phyloP scores from a whole-genome alignment of 2,113 vertebrate genomes.

The Ochotona curzoniae region DNA sequence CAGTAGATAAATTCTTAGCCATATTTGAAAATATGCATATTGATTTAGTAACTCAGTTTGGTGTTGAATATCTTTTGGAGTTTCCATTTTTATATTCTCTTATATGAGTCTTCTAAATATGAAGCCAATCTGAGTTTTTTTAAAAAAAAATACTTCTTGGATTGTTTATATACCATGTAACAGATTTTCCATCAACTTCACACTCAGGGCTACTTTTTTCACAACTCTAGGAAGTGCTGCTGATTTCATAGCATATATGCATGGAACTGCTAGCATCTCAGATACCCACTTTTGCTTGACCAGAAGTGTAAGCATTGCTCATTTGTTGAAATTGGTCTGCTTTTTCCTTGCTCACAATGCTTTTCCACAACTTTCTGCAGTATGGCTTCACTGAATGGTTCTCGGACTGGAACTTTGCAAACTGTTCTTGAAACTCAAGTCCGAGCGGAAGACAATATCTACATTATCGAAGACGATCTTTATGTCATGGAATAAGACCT shows the following conservation, averaged over 20 bases:
- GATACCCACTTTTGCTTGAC: not conserved
- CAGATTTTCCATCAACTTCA: not conserved
- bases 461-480: constrained; percentile 48
- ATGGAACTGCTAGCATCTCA: not conserved
- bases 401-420: not conserved
- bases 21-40: not conserved
- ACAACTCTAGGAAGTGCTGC: not conserved
- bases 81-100: not conserved
- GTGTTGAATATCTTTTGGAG: not conserved
- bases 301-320: not conserved
- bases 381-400: not conserved
- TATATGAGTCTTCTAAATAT: not conserved
- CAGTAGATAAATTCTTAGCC: not conserved
- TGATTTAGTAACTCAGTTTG: not conserved
- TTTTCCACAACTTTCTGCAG: constrained; percentile 56
- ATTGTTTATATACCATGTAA: not conserved
- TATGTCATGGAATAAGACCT: not conserved
- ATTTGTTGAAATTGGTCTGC: not conserved
- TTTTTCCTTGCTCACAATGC: not conserved
- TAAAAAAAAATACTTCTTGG: not conserved
- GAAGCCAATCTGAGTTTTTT: not conserved
- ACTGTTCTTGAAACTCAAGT: not conserved
- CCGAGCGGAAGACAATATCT: constrained; percentile 65
- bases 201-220: not conserved
- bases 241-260: not conserved